Evolutionary conservation across 2,797 vertebrate species (phyloP).

Genomic region (Linurgus olivaceus): DNA sequence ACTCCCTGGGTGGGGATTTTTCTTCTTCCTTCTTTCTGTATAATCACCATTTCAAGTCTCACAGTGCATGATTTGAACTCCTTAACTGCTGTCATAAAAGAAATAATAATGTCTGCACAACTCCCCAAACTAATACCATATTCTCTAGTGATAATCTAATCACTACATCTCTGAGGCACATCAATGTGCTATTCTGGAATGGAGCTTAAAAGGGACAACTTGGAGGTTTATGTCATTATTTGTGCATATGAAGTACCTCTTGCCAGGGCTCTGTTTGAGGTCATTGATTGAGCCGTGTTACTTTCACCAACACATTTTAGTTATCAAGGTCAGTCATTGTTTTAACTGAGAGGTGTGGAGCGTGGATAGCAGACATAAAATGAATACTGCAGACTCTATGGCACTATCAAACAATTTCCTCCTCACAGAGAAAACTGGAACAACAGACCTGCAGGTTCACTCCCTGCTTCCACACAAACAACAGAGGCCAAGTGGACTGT

Average conservation of each 20-base stretch:
- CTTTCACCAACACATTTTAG: neutral
- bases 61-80: neutral
- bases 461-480: rapidly evolving
- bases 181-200: neutral
- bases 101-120: constrained; percentile 23
- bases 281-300: rapidly evolving
- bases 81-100: constrained; percentile 23
- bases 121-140: neutral
- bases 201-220: neutral
- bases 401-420: neutral
- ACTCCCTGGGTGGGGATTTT: constrained; percentile 24
- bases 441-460: neutral
- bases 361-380: neutral
- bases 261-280: neutral
- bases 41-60: constrained; percentile 35
- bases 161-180: neutral
- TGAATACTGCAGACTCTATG: neutral
- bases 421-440: neutral
- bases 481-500: neutral
- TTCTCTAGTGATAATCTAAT: constrained; percentile 29
- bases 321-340: neutral
- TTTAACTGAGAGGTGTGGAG: neutral
- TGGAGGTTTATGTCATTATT: neutral
- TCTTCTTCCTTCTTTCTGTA: constrained; percentile 4
- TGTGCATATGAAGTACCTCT: neutral